Base-by-base conservation (phyloP, 1,140 invertebrate species). In the Medauroidea extradentata region DNA sequence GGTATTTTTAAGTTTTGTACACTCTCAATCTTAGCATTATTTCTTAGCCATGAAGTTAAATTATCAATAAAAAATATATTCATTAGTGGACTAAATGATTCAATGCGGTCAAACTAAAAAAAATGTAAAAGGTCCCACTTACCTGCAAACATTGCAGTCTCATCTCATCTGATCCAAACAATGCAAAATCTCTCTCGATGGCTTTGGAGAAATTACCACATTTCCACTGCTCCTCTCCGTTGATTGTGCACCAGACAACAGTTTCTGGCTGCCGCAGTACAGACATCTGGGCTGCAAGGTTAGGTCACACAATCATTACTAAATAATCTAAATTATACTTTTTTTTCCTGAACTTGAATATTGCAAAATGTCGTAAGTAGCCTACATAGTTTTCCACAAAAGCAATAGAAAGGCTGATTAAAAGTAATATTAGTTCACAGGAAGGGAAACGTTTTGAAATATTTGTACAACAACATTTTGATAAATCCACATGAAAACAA, bases 211-310 rank as follows among this genome's bases (percentile, higher is more conserved):
- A 82, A 62, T 86, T 86, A 46, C 79, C 71, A 70, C 91, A 94
- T 77, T 94, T 94, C 44, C 79, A 78, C 60, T 88, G 84, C 70
- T 93, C 91, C 16, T 77, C 74, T 16, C 73, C 61, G 41, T 82
- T 89, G 13, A 88, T 81, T 1, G 90, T 92, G 71, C 91, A 94
- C 90, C 91, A 94, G n/a, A 62, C 60, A 7, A 67, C 29, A 34
- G 29, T 7, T 11, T 34, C 19, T 18, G 29, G 11, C 29, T 34
- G 29, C 29, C 11, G 29, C 5, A 34, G 29, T 11, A 34, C 29
- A 11, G 29, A 34, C 29, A 34, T 34, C 29, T 34, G 29, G 29
- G 5, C 29, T 34, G 29, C 29, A 11, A 34, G n/a, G n/a, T n/a
- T n/a, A n/a, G n/a, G n/a, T n/a, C n/a, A n/a, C n/a, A n/a, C n/a